Conservation (phyloP, 2,888 invertebrate species). For the Nipponacmea schrenckii region DNA sequence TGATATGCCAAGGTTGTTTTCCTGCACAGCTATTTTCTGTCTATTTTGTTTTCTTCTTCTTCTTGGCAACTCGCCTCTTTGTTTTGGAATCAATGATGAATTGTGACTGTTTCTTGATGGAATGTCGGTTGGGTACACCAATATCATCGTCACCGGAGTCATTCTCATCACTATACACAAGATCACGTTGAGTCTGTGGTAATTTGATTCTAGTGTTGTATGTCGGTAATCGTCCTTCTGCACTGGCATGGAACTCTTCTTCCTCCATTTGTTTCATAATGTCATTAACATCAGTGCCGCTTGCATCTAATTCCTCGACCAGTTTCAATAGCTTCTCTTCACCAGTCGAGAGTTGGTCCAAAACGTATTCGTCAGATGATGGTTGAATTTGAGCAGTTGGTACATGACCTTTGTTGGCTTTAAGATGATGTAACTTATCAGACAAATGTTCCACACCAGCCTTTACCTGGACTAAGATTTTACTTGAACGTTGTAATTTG, state of each 20-base stretch:
- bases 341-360: conserved; percentile 65
- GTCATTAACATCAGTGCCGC: conserved; percentile 61
- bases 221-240: conserved; percentile 63
- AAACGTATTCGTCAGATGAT: conserved; percentile 66
- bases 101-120: conserved; percentile 67
- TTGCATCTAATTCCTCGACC: conserved; percentile 62
- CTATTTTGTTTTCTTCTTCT: conserved; percentile 65
- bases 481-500: conserved; percentile 59
- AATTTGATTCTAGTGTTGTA: conserved; percentile 67
- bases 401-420: conserved; percentile 66
- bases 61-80: conserved; percentile 59
- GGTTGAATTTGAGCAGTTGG: conserved; percentile 65
- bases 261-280: conserved; percentile 66
- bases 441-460: conserved; percentile 67
- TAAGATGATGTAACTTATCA: conserved; percentile 66
- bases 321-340: conserved; percentile 68
- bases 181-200: conserved; percentile 61
- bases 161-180: conserved; percentile 63
- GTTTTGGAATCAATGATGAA: conserved; percentile 66
- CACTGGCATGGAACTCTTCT: conserved; percentile 66
- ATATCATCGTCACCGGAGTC: conserved; percentile 67
- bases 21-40: conserved; percentile 17
- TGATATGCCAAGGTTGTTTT: too few relatives aligned
- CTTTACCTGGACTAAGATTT: conserved; percentile 64
- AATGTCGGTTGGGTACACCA: conserved; percentile 61